phyloP scores from a whole-genome alignment of 2,113 vertebrate species.

The Chamaea fasciata region DNA sequence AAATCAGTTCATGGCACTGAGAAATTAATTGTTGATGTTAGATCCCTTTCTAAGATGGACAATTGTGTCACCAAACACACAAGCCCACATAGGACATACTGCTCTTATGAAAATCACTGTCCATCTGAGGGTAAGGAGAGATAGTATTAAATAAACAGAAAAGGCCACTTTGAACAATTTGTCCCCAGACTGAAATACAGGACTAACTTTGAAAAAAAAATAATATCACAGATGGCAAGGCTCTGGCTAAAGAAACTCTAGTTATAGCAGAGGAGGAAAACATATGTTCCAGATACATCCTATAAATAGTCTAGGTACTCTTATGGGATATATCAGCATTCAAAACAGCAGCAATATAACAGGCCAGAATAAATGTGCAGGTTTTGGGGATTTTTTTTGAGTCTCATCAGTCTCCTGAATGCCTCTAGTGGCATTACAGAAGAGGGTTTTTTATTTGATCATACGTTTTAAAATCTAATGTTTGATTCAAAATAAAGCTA shows the following conservation, averaged over 20 bases:
- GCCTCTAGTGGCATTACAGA: neutral
- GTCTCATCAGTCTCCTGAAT: neutral
- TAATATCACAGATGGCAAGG: neutral
- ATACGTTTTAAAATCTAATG: conserved; percentile 37
- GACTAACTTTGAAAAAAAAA: neutral
- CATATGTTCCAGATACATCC: conserved; percentile 50
- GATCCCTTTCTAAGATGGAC: neutral
- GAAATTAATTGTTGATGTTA: neutral
- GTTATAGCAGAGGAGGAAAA: conserved; percentile 46
- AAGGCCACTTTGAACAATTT: neutral
- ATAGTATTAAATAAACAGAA: neutral
- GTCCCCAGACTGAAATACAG: neutral
- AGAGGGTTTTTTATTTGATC: neutral
- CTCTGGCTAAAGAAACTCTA: neutral
- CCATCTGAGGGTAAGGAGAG: neutral
- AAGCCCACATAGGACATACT: neutral
- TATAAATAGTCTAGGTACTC: conserved; percentile 45
- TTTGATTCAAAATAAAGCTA: conserved; percentile 71
- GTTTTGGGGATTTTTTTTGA: neutral
- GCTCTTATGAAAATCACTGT: neutral
- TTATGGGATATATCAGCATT: conserved; percentile 30
- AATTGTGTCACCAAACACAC: neutral
- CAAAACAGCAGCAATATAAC: conserved; percentile 27
- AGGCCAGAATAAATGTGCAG: neutral
- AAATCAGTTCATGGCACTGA: neutral